Evolutionary conservation across 2,888 invertebrate species (phyloP), one percentile per base, ranked within the genome.

Genomic region (Coleophora deauratella): DNA sequence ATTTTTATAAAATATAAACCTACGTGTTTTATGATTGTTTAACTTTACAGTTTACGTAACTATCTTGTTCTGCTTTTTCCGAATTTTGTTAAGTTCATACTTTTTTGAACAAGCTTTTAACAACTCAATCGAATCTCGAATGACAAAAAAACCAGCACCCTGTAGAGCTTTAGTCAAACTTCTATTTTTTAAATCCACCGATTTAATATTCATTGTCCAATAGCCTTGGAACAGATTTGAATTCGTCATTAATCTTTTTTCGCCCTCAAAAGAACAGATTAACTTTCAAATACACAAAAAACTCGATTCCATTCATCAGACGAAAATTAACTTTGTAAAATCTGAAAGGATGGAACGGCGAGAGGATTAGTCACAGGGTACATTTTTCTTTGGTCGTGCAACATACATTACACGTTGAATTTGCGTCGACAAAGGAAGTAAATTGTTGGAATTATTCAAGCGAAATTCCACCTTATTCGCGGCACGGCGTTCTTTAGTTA

Each of bases 391-490:
- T 45, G 42, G 49, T 44, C 48, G 46, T 42, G 44, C 42, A 48
- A 47, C 47, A 49, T 50, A 51, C 49, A 51, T 50, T 50, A 50
- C 50, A 38, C 42, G 51, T 50, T 47, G 46, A 52, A 55, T 51
- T 50, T 46, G 43, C 49, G 50, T 41, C 43, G 34, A 40, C 40
- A 39, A 28, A 34, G 40, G 47, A 49, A 47, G 50, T 53, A 55
- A 56, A 55, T 54, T 49, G 53, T 48, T 50, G 39, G 48, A 53
- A 51, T 57, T 50, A 56, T 58, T 60, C 60, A 51, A 45, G 50
- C 55, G 50, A 59, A 57, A 61, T 59, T 60, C 48, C 45, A 45
- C 47, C 48, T 47, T 47, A 43, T 42, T 31, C 31, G n/a, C 10
- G 42, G 37, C 49, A 47, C 41, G 52, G 56, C 54, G 56, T 48